Base-by-base conservation (phyloP, 1,140 invertebrate genomes). In the Drosophila simulans region DNA sequence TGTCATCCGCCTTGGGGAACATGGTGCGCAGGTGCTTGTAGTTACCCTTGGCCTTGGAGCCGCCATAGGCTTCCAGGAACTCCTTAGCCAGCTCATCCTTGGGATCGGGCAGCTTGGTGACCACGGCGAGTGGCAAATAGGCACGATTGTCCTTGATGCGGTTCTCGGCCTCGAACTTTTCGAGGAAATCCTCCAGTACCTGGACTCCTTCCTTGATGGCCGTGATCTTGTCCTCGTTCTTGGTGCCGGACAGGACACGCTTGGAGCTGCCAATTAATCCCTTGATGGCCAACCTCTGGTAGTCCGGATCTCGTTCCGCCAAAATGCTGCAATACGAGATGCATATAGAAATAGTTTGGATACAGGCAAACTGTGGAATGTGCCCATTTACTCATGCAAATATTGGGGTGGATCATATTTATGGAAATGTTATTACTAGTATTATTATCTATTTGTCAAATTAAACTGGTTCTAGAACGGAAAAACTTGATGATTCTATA, bases 1-100 rank as follows among this genome's bases (percentile, higher is more conserved):
- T 92, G 20, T 94, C 93, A 43, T 92, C 92, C 13, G 93, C 93
- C 27, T 92, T 92, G 57, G 93, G 93, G 5, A 91, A 77, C 35
- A 95, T 93, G 0, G 94, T 95, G 5, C 95, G 93, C 43, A 95
- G 91, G 37, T 94, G 93, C 80, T 95, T 95, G 80, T 95, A 95
- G 57, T 95, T 94, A 5, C 94, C 95, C 34, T 93, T 93, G 7
- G 94, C 94, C 37, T 92, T 93, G 15, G 76, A 37, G 4, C 91
- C 91, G 8, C 86, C 86, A 62, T 92, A 92, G 11, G 80, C 86
- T 5, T 64, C 62, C 12, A 92, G 59, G 54, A 92, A 92, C 27
- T 79, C 80, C 1, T 39, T 63, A 1, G 79, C 78, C 53, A 93
- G 39, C 39, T 92, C 88, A 17, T 93, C 77, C 45, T 92, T 89